Evolutionary conservation across 1,140 invertebrate species (phyloP).

Genomic region (Saccostrea glomerata): DNA sequence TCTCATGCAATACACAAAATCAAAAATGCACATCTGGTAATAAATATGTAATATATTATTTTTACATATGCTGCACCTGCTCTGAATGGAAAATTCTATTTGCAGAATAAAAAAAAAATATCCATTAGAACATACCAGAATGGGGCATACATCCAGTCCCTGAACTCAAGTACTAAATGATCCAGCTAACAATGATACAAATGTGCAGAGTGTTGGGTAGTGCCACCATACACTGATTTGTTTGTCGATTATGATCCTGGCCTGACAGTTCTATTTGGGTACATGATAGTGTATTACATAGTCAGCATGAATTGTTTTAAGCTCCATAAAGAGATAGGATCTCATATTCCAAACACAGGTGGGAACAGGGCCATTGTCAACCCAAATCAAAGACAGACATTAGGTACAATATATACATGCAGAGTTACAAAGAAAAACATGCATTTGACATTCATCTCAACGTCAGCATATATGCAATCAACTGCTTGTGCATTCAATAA

Average conservation of each 20-base stretch:
- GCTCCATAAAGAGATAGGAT: background rate
- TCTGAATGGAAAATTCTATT: background rate
- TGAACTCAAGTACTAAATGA: background rate
- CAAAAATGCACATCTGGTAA: background rate
- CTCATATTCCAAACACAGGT: slow-evolving; percentile 4
- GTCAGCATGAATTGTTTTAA: slow-evolving; percentile 34
- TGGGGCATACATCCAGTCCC: background rate
- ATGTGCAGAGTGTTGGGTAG: slow-evolving; percentile 19
- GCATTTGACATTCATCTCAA: background rate
- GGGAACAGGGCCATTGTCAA: slow-evolving; percentile 14
- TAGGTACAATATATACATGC: slow-evolving; percentile 16
- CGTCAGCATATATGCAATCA: background rate
- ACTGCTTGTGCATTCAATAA: background rate
- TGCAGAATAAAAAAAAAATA: background rate
- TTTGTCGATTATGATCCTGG: slow-evolving; percentile 22
- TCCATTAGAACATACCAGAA: background rate
- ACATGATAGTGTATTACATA: slow-evolving; percentile 34
- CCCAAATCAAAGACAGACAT: background rate
- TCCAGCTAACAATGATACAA: background rate
- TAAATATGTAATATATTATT: background rate
- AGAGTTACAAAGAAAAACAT: background rate
- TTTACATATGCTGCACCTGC: background rate
- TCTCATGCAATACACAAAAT: background rate
- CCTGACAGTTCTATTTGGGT: slow-evolving; percentile 2
- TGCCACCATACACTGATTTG: slow-evolving; percentile 14